A percentile compares a stretch with the other conserved stretches of the same genome.
Evolutionary conservation across 2,888 invertebrate genomes (phyloP).

Genomic region (Cyclophora albipunctata): DNA sequence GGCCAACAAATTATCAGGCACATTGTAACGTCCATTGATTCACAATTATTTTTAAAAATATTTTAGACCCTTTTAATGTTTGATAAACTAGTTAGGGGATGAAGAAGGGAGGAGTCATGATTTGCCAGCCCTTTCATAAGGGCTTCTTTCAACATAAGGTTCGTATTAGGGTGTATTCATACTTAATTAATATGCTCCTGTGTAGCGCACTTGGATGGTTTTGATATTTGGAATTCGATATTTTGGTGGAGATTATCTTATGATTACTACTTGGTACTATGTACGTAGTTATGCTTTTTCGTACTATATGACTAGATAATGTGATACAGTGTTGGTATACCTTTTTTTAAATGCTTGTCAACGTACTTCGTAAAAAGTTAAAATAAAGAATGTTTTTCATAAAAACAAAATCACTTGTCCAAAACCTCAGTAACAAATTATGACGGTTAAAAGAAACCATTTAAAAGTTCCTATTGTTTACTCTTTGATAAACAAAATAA

Average conservation of each 20-base stretch:
- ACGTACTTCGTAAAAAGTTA: too few relatives aligned
- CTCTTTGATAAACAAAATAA: too few relatives aligned
- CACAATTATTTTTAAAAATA: conserved; percentile 57
- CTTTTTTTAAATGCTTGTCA: too few relatives aligned
- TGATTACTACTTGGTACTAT: too few relatives aligned
- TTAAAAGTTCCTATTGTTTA: too few relatives aligned
- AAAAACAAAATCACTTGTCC: too few relatives aligned
- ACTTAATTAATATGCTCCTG: conserved; percentile 63
- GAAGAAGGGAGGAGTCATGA: conserved; percentile 48
- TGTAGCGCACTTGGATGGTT: conserved; percentile 24
- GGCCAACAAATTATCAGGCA: conserved; percentile 54
- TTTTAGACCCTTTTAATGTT: conserved; percentile 55
- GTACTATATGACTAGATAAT: too few relatives aligned
- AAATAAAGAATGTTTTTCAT: too few relatives aligned
- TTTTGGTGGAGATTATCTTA: background rate
- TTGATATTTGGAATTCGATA: conserved; percentile 38
- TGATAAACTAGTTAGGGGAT: conserved; percentile 54
- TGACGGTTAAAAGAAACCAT: too few relatives aligned
- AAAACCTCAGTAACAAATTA: too few relatives aligned
- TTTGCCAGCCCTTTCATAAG: conserved; percentile 14
- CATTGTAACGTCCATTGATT: conserved; percentile 69
- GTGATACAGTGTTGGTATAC: too few relatives aligned
- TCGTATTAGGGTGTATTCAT: conserved; percentile 68
- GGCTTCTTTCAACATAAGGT: conserved; percentile 55
- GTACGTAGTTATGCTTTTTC: too few relatives aligned